phyloP scores from a whole-genome alignment of 2,888 invertebrate genomes.

The Cremastinae sp. region DNA sequence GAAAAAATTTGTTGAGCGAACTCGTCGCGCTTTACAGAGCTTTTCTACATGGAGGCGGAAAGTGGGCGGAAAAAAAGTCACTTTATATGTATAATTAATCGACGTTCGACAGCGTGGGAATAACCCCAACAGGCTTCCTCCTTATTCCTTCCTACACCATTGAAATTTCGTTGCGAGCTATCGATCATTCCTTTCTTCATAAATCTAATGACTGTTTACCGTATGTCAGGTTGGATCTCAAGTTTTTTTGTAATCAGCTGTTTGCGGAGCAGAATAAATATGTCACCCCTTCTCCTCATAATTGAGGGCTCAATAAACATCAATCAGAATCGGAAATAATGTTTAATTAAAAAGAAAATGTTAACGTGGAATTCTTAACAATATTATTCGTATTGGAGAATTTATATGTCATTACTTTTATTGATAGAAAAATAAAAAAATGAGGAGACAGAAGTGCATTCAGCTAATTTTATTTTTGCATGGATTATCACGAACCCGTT shows the following conservation, averaged over 20 bases:
- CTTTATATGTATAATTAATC: slow-evolving; percentile 48
- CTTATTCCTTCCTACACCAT: slow-evolving; percentile 8
- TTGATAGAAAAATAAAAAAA: too few species aligned
- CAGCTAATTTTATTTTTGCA: too few species aligned
- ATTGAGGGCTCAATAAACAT: too few species aligned
- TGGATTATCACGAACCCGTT: too few species aligned
- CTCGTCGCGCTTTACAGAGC: slow-evolving; percentile 28
- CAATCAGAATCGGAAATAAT: too few species aligned
- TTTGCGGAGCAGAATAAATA: too few species aligned
- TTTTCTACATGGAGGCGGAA: background rate
- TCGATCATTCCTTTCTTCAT: slow-evolving; percentile 31
- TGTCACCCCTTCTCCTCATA: slow-evolving; percentile 18
- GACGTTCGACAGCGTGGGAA: slow-evolving; percentile 56
- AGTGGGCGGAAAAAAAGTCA: slow-evolving; percentile 8
- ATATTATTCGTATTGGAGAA: too few species aligned
- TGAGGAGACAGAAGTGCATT: too few species aligned
- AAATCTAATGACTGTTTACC: background rate
- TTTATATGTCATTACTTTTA: too few species aligned
- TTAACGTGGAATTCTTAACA: too few species aligned
- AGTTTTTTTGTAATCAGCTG: too few species aligned
- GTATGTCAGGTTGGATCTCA: background rate
- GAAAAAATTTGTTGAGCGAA: slow-evolving; percentile 32
- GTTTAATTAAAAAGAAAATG: too few species aligned
- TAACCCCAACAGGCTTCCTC: slow-evolving; percentile 15
- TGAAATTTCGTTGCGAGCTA: slow-evolving; percentile 32